Evolutionary conservation across 2,888 invertebrate genomes (phyloP).

Genomic region (Nycteola revayana): DNA sequence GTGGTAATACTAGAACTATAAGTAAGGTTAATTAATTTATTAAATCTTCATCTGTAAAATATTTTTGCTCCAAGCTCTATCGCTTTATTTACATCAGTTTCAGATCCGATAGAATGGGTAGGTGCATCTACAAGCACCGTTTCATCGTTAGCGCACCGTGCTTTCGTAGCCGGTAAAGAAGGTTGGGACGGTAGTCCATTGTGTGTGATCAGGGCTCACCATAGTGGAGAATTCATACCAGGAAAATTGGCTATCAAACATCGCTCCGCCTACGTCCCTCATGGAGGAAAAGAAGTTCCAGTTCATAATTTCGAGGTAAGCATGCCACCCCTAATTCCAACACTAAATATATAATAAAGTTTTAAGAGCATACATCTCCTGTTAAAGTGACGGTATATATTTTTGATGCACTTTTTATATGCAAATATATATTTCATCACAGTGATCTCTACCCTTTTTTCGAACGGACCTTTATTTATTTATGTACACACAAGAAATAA

Average conservation of each 20-base stretch:
- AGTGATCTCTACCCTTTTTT: too few relatives aligned
- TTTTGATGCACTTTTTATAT: too few relatives aligned
- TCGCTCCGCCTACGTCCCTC: slow-evolving; percentile 60
- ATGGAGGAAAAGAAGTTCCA: slow-evolving; percentile 60
- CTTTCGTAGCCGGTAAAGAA: slow-evolving; percentile 65
- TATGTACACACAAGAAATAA: too few relatives aligned
- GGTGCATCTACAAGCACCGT: slow-evolving; percentile 50
- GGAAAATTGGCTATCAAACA: slow-evolving; percentile 69
- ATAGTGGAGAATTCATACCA: slow-evolving; percentile 63
- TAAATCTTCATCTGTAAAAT: neutral
- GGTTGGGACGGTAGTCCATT: slow-evolving; percentile 72
- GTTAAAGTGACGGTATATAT: too few relatives aligned
- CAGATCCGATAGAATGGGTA: slow-evolving; percentile 59
- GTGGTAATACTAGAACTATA: too few relatives aligned
- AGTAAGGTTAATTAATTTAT: too few relatives aligned
- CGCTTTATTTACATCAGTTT: slow-evolving; percentile 11
- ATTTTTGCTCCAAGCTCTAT: neutral
- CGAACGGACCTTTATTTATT: too few relatives aligned
- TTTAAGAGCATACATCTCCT: too few relatives aligned
- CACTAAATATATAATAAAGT: too few relatives aligned
- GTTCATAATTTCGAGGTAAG: slow-evolving; percentile 74
- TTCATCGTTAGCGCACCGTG: slow-evolving; percentile 43
- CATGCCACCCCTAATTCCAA: too few relatives aligned
- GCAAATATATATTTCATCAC: too few relatives aligned
- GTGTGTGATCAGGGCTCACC: slow-evolving; percentile 68